These are phyloP conservation scores for Seira sanloemensis DNA, from an alignment of 2,888 invertebrate species.

Conservation along the genomic window DNA sequence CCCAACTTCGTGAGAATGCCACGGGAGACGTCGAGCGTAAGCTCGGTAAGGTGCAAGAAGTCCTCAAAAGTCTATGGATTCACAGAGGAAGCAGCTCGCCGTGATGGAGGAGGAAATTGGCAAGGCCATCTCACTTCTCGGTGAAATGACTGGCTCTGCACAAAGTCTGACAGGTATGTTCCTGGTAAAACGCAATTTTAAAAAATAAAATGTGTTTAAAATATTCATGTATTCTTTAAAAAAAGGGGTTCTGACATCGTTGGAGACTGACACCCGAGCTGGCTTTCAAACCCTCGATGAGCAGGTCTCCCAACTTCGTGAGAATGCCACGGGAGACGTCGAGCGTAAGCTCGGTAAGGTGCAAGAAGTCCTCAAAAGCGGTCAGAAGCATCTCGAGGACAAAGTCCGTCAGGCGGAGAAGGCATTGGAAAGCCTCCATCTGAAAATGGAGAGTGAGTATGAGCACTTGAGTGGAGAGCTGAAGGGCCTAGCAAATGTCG, in stretches of 20 bases:
- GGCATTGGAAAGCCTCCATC: constrained; percentile 48
- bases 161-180: constrained; percentile 51
- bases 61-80: constrained; percentile 68
- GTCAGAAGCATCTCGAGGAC: constrained; percentile 66
- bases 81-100: constrained; percentile 69
- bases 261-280: constrained; percentile 53
- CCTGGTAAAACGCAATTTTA: no score
- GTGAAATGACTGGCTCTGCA: constrained; percentile 68
- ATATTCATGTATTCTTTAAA: no score
- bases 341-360: constrained; percentile 76
- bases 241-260: constrained; percentile 26
- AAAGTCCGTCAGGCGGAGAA: constrained; percentile 75
- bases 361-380: constrained; percentile 64
- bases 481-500: constrained; percentile 82
- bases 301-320: constrained; percentile 50
- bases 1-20: constrained; percentile 50
- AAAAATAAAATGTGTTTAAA: no score
- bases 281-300: constrained; percentile 60
- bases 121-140: constrained; percentile 66
- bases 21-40: constrained; percentile 77
- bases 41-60: constrained; percentile 75
- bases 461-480: constrained; percentile 73
- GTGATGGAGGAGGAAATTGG: constrained; percentile 72
- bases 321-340: constrained; percentile 76
- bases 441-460: constrained; percentile 70